A percentile compares a stretch with the other conserved stretches of the same genome.
Conservation (phyloP, 2,797 vertebrate species). For the Amblyraja radiata region DNA sequence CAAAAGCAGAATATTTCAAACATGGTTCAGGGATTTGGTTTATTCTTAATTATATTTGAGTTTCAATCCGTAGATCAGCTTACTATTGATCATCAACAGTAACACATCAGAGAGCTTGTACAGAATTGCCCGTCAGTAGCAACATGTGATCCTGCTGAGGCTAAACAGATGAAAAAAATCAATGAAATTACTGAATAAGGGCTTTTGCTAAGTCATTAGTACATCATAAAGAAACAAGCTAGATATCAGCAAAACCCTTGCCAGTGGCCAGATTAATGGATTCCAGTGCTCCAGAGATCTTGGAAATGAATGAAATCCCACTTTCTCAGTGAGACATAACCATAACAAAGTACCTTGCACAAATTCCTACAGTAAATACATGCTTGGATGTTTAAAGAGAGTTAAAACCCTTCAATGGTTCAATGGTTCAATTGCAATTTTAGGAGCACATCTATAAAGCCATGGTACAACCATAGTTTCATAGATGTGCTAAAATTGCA, state of each 20-base stretch:
- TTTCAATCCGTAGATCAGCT: constrained; percentile 17
- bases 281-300: not conserved
- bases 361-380: not conserved
- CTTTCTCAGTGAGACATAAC: not conserved
- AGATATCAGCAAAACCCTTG: constrained; percentile 2
- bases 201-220: constrained; percentile 22
- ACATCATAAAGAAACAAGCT: constrained; percentile 3
- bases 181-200: constrained; percentile 30
- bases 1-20: not conserved
- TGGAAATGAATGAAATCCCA: not conserved
- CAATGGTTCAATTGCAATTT: too few relatives aligned
- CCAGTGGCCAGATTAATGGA: not conserved
- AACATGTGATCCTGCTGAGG: constrained; percentile 1
- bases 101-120: not conserved
- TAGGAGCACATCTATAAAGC: too few relatives aligned
- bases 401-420: not conserved
- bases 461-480: too few relatives aligned
- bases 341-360: too few relatives aligned
- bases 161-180: constrained; percentile 34
- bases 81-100: not conserved
- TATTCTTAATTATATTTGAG: constrained; percentile 23
- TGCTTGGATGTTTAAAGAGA: not conserved
- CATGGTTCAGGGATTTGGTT: not conserved
- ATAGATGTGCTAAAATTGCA: too few relatives aligned
- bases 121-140: not conserved